Base-by-base conservation (phyloP, 2,888 invertebrate genomes). In the Diarsia mendica region DNA sequence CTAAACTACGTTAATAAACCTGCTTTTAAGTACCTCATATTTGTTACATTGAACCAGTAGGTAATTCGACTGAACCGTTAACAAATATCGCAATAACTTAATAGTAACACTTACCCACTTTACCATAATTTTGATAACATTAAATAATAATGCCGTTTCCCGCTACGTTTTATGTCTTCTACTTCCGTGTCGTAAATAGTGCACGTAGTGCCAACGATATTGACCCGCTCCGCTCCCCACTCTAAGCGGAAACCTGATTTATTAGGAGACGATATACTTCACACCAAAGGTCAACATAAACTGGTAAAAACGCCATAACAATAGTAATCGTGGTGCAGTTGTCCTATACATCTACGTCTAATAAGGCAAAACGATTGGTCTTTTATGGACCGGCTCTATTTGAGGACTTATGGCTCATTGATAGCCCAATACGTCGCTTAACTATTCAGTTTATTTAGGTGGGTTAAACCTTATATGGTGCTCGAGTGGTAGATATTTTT, bases 281-380 rank as follows among this genome's bases (percentile, higher is more conserved):
- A 49, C 23, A 9, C 18, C 1, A 64, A 49, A 82, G 79, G 51
- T 78, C 82, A 80, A 69, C 49, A 53, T 78, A 82, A 18, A 60
- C 66, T 86, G 77, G 85, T 55, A 23, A 39, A 51, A 33, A 66
- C 46, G 75, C 63, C 46, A 68, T 79, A 77, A 87, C 84, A 87
- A 88, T 82, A 76, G 86, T 67, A 74, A 75, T 76, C 80, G 79
- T 85, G 81, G 67, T 68, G 66, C 80, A 86, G 81, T 84, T 80
- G 82, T 80, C 78, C 74, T 80, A 78, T 79, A 85, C 77, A 81
- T 79, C 69, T 80, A 80, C 65, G 75, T 83, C 82, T 85, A 85
- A 89, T 90, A 90, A 85, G 85, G 87, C 80, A 72, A 76, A 82
- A 83, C 82, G 79, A 86, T 85, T 79, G 79, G 64, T 68, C 75